Evolutionary conservation across 2,797 vertebrate species (phyloP).

Genomic region (Graptemys geographica): DNA sequence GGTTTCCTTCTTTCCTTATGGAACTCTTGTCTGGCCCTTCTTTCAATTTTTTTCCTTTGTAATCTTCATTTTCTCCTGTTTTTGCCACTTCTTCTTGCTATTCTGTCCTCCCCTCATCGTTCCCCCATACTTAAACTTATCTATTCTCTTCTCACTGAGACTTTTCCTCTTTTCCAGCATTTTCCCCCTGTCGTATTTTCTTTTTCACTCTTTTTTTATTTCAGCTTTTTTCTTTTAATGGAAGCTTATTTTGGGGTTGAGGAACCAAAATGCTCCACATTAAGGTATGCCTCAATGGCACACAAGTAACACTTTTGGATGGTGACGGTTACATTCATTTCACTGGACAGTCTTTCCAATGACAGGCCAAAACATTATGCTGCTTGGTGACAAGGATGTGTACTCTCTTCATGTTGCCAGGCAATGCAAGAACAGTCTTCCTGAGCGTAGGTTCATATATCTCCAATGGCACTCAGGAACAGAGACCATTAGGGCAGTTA

Average conservation of each 20-base stretch:
- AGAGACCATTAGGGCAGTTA: not conserved
- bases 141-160: conserved; percentile 29
- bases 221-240: not conserved
- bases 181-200: conserved; percentile 7
- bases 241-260: conserved; percentile 4
- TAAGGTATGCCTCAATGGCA: conserved; percentile 50
- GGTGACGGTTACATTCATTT: not conserved
- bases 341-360: not conserved
- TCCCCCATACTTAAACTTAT: conserved; percentile 4
- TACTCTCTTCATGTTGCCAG: rapidly evolving
- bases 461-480: not conserved
- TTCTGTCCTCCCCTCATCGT: conserved; percentile 12
- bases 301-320: conserved; percentile 50
- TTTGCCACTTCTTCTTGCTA: conserved; percentile 53
- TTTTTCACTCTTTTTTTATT: not conserved
- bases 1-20: not conserved
- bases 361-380: not conserved
- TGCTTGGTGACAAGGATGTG: not conserved
- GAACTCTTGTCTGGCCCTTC: not conserved
- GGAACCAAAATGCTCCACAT: conserved; percentile 53
- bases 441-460: not conserved
- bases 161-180: conserved; percentile 3
- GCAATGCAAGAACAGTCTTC: not conserved
- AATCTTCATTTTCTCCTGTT: conserved; percentile 41
- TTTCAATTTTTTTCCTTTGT: not conserved